phyloP scores from a whole-genome alignment of 2,113 vertebrate species.

The Gallinago paraguaiae region DNA sequence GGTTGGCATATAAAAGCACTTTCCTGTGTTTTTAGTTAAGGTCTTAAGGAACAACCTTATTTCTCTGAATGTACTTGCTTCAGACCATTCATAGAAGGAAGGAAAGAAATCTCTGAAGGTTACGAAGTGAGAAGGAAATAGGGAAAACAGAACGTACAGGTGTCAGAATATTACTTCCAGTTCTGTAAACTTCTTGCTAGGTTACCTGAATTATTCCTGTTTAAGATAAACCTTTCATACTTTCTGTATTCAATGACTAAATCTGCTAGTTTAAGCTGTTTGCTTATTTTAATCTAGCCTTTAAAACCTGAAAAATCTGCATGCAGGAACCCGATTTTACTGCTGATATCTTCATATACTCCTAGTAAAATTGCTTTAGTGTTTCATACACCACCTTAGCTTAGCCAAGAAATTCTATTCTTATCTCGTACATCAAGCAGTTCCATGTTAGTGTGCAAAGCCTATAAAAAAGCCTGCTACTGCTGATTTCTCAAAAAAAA shows the following conservation, averaged over 20 bases:
- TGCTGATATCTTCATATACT: background rate
- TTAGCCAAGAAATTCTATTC: background rate
- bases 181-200: background rate
- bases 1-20: background rate
- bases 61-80: background rate
- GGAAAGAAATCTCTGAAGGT: background rate
- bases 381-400: background rate
- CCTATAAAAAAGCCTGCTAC: background rate
- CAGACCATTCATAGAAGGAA: background rate
- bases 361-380: background rate
- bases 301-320: background rate
- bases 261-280: background rate
- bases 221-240: background rate
- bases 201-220: background rate
- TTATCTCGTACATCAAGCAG: background rate
- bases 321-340: background rate
- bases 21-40: background rate
- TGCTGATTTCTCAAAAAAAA: background rate
- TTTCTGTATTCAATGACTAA: background rate
- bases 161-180: background rate
- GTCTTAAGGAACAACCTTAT: background rate
- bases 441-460: background rate
- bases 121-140: background rate
- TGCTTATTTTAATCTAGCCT: background rate
- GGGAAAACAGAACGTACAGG: background rate